Percentiles rank a stretch among this genome's conserved stretches.
Evolutionary conservation across 1,140 invertebrate species (phyloP).

Genomic region (Orius insidiosus): DNA sequence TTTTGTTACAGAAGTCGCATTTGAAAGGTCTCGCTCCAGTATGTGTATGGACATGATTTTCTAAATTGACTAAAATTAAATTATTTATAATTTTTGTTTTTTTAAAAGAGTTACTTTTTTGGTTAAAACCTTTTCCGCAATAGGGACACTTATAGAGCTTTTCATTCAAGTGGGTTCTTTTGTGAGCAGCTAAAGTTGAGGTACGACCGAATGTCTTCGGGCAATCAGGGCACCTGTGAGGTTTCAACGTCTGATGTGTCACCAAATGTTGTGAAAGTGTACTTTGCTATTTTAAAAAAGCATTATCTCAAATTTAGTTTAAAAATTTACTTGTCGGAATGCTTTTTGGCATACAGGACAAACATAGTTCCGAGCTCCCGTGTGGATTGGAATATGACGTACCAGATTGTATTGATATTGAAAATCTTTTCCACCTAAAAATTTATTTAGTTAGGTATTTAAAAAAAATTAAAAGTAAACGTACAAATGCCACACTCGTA

Average conservation of each 20-base stretch:
- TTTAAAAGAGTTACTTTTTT: constrained; percentile 98
- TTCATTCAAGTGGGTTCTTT: constrained; percentile 88
- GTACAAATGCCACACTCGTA: too few species aligned
- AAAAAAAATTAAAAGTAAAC: too few species aligned
- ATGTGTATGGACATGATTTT: constrained; percentile 99
- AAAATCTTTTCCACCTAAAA: constrained; percentile 9
- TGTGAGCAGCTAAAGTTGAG: constrained; percentile 93
- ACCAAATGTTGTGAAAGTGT: constrained; percentile 96
- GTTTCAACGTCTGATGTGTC: too few species aligned
- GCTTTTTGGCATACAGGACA: constrained; percentile 97
- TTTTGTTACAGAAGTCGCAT: constrained; percentile 83
- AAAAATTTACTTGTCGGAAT: constrained; percentile 67
- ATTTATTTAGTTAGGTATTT: too few species aligned
- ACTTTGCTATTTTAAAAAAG: constrained; percentile 28
- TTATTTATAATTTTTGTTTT: constrained; percentile 74
- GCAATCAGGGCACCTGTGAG: too few species aligned
- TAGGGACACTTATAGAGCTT: constrained; percentile 92
- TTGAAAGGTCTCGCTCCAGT: constrained; percentile 96
- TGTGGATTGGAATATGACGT: constrained; percentile 97
- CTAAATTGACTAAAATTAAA: constrained; percentile 98
- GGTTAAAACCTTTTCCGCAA: constrained; percentile 92
- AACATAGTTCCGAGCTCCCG: constrained; percentile 89
- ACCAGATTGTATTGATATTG: constrained; percentile 2
- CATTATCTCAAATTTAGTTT: not conserved
- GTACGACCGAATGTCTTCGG: constrained; percentile 28